phyloP scores from a whole-genome alignment of 2,888 invertebrate genomes.

The Deilephila porcellus region DNA sequence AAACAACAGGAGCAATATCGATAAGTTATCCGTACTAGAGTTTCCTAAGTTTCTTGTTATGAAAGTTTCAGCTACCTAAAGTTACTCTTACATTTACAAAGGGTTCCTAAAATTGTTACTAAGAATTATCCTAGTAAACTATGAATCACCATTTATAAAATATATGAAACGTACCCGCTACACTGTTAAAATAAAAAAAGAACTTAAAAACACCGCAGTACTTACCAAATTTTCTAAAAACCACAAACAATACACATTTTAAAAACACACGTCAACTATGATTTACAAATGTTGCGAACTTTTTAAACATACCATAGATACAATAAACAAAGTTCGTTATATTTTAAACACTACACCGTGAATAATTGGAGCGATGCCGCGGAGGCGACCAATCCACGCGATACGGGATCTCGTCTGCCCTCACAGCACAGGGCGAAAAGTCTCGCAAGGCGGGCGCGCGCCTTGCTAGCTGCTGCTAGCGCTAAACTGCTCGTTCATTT shows the following conservation, averaged over 20 bases:
- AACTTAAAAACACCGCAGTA: neutral
- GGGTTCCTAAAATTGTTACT: neutral
- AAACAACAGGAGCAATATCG: neutral
- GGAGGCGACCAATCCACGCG: conserved; percentile 50
- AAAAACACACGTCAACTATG: conserved; percentile 24
- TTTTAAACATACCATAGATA: conserved; percentile 21
- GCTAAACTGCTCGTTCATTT: neutral
- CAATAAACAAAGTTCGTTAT: conserved; percentile 23
- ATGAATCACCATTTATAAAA: neutral
- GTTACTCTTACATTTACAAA: neutral
- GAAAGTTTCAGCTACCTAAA: neutral
- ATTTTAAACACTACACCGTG: conserved; percentile 12
- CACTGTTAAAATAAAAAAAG: neutral
- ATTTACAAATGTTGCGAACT: conserved; percentile 11
- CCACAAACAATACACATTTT: conserved; percentile 5
- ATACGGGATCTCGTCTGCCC: conserved; percentile 44
- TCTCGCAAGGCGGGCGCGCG: neutral
- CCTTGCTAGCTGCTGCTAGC: neutral
- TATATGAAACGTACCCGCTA: neutral
- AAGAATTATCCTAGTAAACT: neutral
- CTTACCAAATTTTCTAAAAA: conserved; percentile 13
- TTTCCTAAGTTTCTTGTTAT: neutral
- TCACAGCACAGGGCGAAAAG: conserved; percentile 18
- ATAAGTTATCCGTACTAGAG: neutral
- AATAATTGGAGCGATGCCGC: conserved; percentile 27